phyloP scores from a whole-genome alignment of 2,113 vertebrate genomes.

The Lycaon pictus region DNA sequence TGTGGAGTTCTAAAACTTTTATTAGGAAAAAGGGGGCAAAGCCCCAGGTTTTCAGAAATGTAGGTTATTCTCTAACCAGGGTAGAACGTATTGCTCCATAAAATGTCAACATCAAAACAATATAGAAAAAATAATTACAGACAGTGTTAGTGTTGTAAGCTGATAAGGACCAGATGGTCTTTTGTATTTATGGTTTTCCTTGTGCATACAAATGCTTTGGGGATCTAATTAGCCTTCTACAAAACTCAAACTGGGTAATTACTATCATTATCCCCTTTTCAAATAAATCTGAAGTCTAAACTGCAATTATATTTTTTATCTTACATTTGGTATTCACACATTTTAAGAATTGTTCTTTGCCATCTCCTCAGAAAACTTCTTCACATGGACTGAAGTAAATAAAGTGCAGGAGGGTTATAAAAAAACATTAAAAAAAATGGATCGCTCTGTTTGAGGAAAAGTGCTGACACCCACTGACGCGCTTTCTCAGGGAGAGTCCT shows the following conservation, averaged over 20 bases:
- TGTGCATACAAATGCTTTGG: conserved; percentile 92
- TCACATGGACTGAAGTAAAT: conserved; percentile 74
- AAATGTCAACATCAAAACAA: conserved; percentile 91
- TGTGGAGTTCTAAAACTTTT: conserved; percentile 18
- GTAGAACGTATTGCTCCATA: conserved; percentile 83
- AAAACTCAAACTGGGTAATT: conserved; percentile 94
- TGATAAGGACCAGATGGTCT: conserved; percentile 93
- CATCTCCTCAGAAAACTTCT: conserved; percentile 83
- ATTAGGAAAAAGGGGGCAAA: conserved; percentile 33
- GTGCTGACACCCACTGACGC: conserved; percentile 36
- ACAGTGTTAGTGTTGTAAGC: conserved; percentile 88
- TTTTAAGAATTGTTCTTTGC: conserved; percentile 86
- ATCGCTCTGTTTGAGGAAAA: conserved; percentile 65
- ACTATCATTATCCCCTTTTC: conserved; percentile 94
- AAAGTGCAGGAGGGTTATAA: conserved; percentile 68
- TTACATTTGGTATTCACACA: conserved; percentile 86
- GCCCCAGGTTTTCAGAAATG: conserved; percentile 54
- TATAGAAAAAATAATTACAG: conserved; percentile 91
- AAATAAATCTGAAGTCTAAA: conserved; percentile 94
- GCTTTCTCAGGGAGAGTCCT: neutral
- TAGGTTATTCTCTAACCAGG: conserved; percentile 85
- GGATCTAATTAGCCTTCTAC: conserved; percentile 93
- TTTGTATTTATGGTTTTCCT: conserved; percentile 91
- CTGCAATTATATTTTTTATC: conserved; percentile 92
- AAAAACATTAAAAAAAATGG: neutral